These are phyloP conservation scores for Dreissena polymorpha DNA, from an alignment of 1,140 invertebrate species.

Conservation along the genomic window DNA sequence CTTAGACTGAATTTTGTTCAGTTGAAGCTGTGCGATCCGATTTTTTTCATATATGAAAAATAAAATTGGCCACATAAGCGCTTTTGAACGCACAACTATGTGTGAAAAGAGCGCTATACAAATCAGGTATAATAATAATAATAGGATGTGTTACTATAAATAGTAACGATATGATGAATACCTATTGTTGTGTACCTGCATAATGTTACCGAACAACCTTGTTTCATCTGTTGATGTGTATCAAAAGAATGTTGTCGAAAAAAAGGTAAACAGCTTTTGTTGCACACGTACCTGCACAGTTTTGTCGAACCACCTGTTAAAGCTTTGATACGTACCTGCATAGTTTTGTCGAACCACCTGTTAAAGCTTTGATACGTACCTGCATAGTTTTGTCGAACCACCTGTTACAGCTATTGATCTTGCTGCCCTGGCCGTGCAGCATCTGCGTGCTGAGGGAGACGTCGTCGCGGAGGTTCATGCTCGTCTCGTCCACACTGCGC, in stretches of 20 bases:
- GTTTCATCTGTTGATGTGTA: too few species aligned
- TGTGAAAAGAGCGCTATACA: too few species aligned
- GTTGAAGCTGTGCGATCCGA: too few species aligned
- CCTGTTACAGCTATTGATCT: constrained; percentile 92
- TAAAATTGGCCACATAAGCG: too few species aligned
- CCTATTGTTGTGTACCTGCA: constrained; percentile 84
- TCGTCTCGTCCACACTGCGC: constrained; percentile 83
- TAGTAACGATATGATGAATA: too few species aligned
- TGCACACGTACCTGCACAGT: constrained; percentile 81
- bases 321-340: constrained; percentile 84
- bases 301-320: constrained; percentile 76
- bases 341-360: constrained; percentile 98
- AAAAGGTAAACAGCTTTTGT: too few species aligned
- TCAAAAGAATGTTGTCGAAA: too few species aligned
- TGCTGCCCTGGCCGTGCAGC: constrained; percentile 94
- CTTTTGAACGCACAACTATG: too few species aligned
- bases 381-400: constrained; percentile 99
- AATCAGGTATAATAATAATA: too few species aligned
- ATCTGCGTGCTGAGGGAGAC: constrained; percentile 91
- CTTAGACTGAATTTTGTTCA: too few species aligned
- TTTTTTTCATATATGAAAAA: too few species aligned
- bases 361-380: constrained; percentile 91
- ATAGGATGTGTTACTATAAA: too few species aligned
- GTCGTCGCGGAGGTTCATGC: constrained; percentile 85
- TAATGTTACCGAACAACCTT: constrained; percentile 57